phyloP scores from a whole-genome alignment of 2,888 invertebrate genomes.

The Cryptocephalus moraei region DNA sequence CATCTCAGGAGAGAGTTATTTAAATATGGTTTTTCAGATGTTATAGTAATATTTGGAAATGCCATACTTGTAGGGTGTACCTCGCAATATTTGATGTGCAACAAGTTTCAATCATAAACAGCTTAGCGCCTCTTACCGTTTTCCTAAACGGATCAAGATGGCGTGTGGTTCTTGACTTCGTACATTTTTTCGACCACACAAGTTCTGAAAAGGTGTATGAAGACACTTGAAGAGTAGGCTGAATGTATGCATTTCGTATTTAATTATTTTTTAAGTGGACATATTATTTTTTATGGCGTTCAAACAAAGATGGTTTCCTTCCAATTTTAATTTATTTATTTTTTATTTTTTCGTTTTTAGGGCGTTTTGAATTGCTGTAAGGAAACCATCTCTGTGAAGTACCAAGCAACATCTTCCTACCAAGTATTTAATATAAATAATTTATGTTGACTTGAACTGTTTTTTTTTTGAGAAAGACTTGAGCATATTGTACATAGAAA shows the following conservation, averaged over 20 bases:
- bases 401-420: constrained; percentile 38
- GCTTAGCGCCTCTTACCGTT: constrained; percentile 32
- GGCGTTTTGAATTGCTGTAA: neutral
- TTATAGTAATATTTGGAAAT: constrained; percentile 18
- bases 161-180: constrained; percentile 2
- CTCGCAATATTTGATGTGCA: constrained; percentile 26
- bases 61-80: constrained; percentile 30
- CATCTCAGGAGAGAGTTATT: neutral
- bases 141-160: constrained; percentile 33
- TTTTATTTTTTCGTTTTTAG: constrained; percentile 8
- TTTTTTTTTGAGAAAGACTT: constrained; percentile 19
- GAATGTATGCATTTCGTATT: constrained; percentile 26
- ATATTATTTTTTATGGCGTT: constrained; percentile 16
- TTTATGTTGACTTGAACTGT: constrained; percentile 22
- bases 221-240: too few species aligned
- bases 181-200: too few species aligned
- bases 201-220: too few species aligned
- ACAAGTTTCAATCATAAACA: too few species aligned
- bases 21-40: constrained; percentile 19
- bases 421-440: constrained; percentile 34
- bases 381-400: too few species aligned
- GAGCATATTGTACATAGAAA: constrained; percentile 19
- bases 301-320: constrained; percentile 9
- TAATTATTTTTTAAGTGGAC: constrained; percentile 29
- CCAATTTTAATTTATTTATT: constrained; percentile 16